Percentiles rank a stretch among this genome's conserved stretches.
phyloP scores from a whole-genome alignment of 2,113 vertebrate genomes.

The Pithys albifrons region DNA sequence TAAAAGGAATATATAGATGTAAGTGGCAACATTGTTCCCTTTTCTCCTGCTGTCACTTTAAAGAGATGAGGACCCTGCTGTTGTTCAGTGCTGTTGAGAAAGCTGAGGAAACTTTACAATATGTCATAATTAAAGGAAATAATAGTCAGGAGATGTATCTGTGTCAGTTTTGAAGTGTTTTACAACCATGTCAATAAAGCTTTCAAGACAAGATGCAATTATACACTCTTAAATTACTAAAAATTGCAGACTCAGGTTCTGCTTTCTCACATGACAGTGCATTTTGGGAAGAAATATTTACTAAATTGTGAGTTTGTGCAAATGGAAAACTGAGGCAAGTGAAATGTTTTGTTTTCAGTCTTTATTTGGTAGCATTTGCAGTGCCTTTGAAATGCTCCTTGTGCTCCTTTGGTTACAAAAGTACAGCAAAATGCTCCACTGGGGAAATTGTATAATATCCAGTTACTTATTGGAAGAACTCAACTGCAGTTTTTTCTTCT shows the following conservation, averaged over 20 bases:
- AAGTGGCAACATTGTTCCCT: not conserved
- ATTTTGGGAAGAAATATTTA: not conserved
- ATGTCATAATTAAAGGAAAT: not conserved
- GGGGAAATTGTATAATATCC: not conserved
- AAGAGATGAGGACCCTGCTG: not conserved
- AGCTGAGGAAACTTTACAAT: not conserved
- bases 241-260: not conserved
- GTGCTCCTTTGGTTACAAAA: not conserved
- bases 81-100: not conserved
- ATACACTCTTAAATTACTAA: not conserved
- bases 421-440: not conserved
- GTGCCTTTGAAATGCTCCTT: not conserved
- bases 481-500: not conserved
- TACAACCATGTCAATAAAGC: not conserved
- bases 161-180: not conserved
- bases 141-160: not conserved
- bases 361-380: not conserved
- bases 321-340: not conserved
- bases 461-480: not conserved
- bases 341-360: not conserved
- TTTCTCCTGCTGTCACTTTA: not conserved
- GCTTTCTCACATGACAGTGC: not conserved
- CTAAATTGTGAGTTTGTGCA: not conserved
- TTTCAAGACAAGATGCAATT: not conserved
- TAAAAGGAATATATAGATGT: not conserved